Conservation (phyloP, 1,140 invertebrate genomes). For the Lamellibrachia luymesi region DNA sequence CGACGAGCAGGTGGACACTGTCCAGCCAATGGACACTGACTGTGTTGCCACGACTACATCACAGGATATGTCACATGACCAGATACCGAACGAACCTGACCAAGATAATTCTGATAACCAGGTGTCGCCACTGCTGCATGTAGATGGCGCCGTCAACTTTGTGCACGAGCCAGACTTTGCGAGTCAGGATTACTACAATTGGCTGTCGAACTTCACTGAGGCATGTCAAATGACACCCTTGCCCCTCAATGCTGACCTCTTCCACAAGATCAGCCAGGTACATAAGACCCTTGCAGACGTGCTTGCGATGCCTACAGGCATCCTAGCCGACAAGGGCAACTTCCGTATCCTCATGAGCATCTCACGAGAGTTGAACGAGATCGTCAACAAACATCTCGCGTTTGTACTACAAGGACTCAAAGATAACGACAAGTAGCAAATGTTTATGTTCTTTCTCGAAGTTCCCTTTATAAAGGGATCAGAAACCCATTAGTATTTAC, state of each 20-base stretch:
- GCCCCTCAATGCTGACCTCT: conserved; percentile 47
- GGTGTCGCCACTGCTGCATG: neutral
- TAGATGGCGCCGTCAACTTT: neutral
- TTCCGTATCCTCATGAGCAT: conserved; percentile 51
- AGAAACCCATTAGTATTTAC: neutral
- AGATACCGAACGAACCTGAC: neutral
- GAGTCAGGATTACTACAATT: conserved; percentile 53
- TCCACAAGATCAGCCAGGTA: conserved; percentile 51
- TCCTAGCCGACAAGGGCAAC: conserved; percentile 48
- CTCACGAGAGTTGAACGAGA: conserved; percentile 44
- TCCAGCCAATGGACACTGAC: neutral
- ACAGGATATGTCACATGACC: neutral
- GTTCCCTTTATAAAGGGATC: neutral
- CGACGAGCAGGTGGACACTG: neutral
- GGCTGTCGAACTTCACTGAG: conserved; percentile 50
- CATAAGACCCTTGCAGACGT: conserved; percentile 51
- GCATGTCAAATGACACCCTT: conserved; percentile 45
- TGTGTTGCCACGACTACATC: neutral
- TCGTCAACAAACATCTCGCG: conserved; percentile 47
- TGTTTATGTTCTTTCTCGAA: neutral
- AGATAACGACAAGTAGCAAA: neutral
- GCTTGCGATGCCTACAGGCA: conserved; percentile 48
- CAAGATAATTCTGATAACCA: neutral
- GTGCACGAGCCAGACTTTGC: conserved; percentile 34
- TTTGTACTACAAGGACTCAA: conserved; percentile 8